Base-by-base conservation (phyloP, 2,113 vertebrate genomes). In the Pantherophis guttatus region DNA sequence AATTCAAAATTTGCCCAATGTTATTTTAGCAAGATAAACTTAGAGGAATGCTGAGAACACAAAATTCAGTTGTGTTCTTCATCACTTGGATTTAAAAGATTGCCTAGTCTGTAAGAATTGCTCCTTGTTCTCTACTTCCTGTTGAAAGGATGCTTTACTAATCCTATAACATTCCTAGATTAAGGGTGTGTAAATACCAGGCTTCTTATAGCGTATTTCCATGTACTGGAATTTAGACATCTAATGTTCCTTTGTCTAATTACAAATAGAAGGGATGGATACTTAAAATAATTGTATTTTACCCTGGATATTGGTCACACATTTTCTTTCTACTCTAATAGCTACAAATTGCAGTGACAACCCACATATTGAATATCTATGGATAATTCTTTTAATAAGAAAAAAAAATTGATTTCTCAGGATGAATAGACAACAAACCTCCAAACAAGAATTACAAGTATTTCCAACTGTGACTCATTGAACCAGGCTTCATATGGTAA, bases 231-330 rank as follows among this genome's bases (percentile, higher is more conserved):
- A 95, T 95, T 94, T 23, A 26, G 65, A 1, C 81, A 23, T 96
- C 94, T 97, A 94, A 94, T 89, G 91, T 97, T 92, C 94, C 96
- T 96, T 88, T 91, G 89, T 52, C 7, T 55, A 90, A 52, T 96
- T 96, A 93, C 94, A 97, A 96, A 95, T 95, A 96, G 94, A 94
- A 92, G 17, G 50, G 12, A 44, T 0, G 90, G 87, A 48, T 29
- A 29, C 58, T 53, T 6, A 0, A 3, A 96, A 33, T 90, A 93
- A 92, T 52, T 39, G 21, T 59, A 90, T 92, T 88, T 93, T 95
- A 94, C 24, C 88, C 19, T 94, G 85, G 53, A 44, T 5, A 24
- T 75, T 52, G 0, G 11, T 94, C 81, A 23, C 54, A 58, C 33
- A 2, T 86, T 91, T 91, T 26, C 7, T n/a, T 24, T 85, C 24